Evolutionary conservation across 2,113 vertebrate species (phyloP), one percentile per base, ranked within the genome.

Genomic region (Thinocorus orbignyianus): DNA sequence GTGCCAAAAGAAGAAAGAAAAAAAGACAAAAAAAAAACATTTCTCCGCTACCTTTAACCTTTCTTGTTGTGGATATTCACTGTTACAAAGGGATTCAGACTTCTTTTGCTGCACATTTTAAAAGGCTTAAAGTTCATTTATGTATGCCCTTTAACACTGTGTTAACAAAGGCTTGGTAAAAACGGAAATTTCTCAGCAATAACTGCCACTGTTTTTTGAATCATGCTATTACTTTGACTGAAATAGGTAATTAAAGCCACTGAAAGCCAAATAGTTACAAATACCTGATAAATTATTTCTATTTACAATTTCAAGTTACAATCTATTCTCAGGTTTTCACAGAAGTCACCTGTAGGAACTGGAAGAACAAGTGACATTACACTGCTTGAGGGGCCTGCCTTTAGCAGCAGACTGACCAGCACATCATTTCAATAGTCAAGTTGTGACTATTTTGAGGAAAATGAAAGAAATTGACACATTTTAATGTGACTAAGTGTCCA

Each of bases 141-240:
- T 1, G 7, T 52, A 30, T 54, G 78, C 35, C 44, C 57, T 79
- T 78, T 90, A 88, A 61, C 41, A 90, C 17, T 44, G 16, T 24
- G 18, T 76, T 82, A 82, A 76, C 28, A 79, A 70, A 70, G 33
- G 44, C 18, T 7, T 1, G 1, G 20, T 35, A 30, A 79, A 94
- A 86, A 84, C n/a, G 65, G 69, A 97, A 95, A 86, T 78, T 86
- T 89, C 69, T 95, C 61, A 84, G 86, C 86, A 93, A 19, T 72
- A 92, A 69, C 28, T 65, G 60, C 42, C 31, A 18, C 8, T 22
- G 6, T 0, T 46, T 89, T 65, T 55, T n/a, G 26, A 30, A 48
- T 64, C 39, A 48, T 74, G 14, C 7, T 74, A 46, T 46, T 92
- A 26, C 35, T 91, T 51, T 11, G 19, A 22, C 33, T 73, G 51